A percentile compares a stretch with the other conserved stretches of the same genome.
Conservation (phyloP, 2,797 vertebrate genomes). For the Benthosema pterotum region DNA sequence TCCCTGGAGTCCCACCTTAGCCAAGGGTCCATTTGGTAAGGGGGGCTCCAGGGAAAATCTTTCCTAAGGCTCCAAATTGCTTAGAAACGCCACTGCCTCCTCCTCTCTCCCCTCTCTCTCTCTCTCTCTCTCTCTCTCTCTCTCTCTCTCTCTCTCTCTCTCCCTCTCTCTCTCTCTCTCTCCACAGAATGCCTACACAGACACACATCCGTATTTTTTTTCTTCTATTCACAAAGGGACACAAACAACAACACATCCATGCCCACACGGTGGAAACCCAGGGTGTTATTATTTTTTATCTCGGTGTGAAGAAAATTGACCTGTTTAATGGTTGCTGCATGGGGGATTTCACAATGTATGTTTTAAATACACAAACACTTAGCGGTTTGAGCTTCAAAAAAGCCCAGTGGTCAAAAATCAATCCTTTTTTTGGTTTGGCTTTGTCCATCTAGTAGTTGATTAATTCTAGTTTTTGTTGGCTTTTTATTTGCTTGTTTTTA, state of each 20-base stretch:
- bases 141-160: conserved; percentile 22
- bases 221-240: conserved; percentile 47
- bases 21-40: too few species aligned
- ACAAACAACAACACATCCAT: conserved; percentile 21
- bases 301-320: too few species aligned
- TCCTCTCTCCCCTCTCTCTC: conserved; percentile 3
- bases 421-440: conserved; percentile 51
- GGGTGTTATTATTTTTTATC: too few species aligned
- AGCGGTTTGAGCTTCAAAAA: conserved; percentile 72
- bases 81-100: too few species aligned
- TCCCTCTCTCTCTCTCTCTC: conserved; percentile 16
- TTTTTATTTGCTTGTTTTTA: conserved; percentile 22
- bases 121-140: conserved; percentile 11
- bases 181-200: conserved; percentile 34
- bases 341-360: too few species aligned
- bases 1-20: too few species aligned
- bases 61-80: too few species aligned
- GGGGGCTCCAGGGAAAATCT: too few species aligned
- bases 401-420: conserved; percentile 86
- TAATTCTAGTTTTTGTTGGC: conserved; percentile 14
- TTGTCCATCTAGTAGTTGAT: conserved; percentile 10
- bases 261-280: conserved; percentile 38
- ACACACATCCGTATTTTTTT: conserved; percentile 42
- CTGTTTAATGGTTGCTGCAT: too few species aligned
- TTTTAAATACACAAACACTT: conserved; percentile 68